Base-by-base conservation (phyloP, 2,888 invertebrate genomes). In the Cephus spinipes region DNA sequence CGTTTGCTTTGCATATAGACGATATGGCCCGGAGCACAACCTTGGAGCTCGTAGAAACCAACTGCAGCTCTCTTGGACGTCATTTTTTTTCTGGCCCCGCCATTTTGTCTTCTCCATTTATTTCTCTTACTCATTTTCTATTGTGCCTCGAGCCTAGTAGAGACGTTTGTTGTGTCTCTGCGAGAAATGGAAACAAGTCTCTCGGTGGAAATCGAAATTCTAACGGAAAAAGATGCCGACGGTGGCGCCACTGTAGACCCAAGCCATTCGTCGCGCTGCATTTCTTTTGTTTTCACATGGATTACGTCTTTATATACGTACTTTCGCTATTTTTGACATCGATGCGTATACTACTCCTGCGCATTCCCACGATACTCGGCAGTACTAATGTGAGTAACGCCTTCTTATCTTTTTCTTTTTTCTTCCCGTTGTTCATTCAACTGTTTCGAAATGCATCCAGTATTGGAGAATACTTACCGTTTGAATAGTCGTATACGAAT, bases 1-100 rank as follows among this genome's bases (percentile, higher is more conserved):
- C 87, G 81, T 86, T 86, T 85, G 85, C 83, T 87, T 87, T 87
- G 87, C 87, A 87, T 87, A 87, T 85, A 87, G 82, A 85, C 86
- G 87, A 85, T 80, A 81, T 81, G 82, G 86, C 86, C 81, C 84
- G 85, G 82, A 84, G 84, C 82, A 84, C 84, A 87, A 83, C 88
- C 88, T 87, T 87, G 87, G 82, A 80, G 69, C 55, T 55, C 55
- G 55, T 55, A 55, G 55, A 55, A 55, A 55, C 55, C 23, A 15
- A 55, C 23, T 55, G 55, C 55, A 23, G 55, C 55, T 55, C 55
- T 55, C 23, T 23, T 55, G 55, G 55, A 55, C 55, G 55, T 55
- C 55, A 23, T 23, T 55, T 40, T 40, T 40, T 40, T 36, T 55
- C 23, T 55, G 6, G 23, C 23, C 1, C 23, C 55, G 23, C 55